These are phyloP conservation scores for Steinernema feltiae DNA, from an alignment of 1,140 invertebrate genomes.

Conservation along the genomic window DNA sequence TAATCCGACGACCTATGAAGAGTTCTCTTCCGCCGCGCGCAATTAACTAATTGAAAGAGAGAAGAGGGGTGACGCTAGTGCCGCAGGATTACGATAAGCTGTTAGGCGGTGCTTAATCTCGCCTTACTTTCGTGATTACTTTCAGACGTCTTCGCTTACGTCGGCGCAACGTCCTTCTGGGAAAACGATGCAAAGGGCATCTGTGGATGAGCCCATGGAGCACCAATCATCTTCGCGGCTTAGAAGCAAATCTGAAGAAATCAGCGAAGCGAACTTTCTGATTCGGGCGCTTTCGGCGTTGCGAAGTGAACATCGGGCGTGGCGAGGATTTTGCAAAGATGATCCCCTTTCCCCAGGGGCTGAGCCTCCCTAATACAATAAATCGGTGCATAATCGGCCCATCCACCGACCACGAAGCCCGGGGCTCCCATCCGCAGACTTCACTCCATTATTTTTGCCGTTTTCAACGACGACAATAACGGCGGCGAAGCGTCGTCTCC, in stretches of 20 bases:
- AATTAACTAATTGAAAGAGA: not conserved
- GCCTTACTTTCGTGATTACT: not conserved
- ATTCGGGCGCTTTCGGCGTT: too few relatives aligned
- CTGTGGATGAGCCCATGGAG: not conserved
- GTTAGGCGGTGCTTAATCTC: not conserved
- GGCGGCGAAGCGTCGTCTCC: not conserved
- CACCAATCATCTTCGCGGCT: not conserved
- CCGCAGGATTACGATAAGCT: not conserved
- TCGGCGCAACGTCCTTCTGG: not conserved
- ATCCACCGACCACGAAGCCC: not conserved
- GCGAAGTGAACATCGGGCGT: constrained; percentile 11
- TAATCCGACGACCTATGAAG: constrained; percentile 5
- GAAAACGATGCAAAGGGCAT: not conserved
- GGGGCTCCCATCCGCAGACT: not conserved
- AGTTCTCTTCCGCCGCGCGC: not conserved
- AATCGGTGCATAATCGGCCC: constrained; percentile 14
- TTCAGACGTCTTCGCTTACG: not conserved
- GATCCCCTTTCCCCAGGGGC: constrained; percentile 9
- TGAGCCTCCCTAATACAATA: constrained; percentile 12
- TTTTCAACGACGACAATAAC: not conserved
- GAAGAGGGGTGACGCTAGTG: too few relatives aligned
- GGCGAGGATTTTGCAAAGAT: constrained; percentile 13
- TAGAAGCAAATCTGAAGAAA: not conserved
- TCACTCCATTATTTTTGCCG: not conserved
- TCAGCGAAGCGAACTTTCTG: too few relatives aligned